Evolutionary conservation across 2,113 vertebrate species (phyloP), one percentile per base, ranked within the genome.

Genomic region (Quiscalus mexicanus): DNA sequence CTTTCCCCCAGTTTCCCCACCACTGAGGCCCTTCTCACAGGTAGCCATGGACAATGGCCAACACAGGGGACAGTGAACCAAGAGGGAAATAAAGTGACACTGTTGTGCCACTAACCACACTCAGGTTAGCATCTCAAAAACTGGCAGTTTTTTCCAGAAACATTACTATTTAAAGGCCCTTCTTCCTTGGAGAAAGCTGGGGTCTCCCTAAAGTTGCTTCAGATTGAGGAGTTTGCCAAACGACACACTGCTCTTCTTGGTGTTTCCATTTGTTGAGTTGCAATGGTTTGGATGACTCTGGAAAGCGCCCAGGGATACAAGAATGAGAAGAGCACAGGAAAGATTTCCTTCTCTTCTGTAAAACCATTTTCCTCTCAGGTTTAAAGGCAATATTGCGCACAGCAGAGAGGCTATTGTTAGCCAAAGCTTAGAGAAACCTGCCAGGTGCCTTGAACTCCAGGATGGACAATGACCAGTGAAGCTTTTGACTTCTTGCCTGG

Each of bases 341-440:
- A 91, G 15, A 19, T 81, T 93, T 77, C 42, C 39, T 92, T 45
- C 30, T 84, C 55, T 56, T 83, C 78, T 17, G 1, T 55, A 64
- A 75, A 79, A 93, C 62, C 3, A 10, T 91, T 73, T 94, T 87
- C n/a, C 28, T 87, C 20, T 5, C 2, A 4, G 31, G 35, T 75
- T 84, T 82, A 42, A 87, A 87, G 68, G 35, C 65, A 69, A 63
- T 56, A 87, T 23, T 56, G 28, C 30, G 64, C 23, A 1, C 62
- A 89, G 53, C 27, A 84, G 84, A 89, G 49, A 73, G 41, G 25
- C 23, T 60, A 41, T 45, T 47, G 33, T 67, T 75, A 67, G 90
- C 86, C 64, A 90, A 84, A 65, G 24, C 74, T 91, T 74, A 55
- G 20, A 62, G 44, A 83, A 84, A 83, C 23, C 67, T 65, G 63